Conservation (phyloP, 2,797 vertebrate genomes). For the Aselliscus stoliczkanus region DNA sequence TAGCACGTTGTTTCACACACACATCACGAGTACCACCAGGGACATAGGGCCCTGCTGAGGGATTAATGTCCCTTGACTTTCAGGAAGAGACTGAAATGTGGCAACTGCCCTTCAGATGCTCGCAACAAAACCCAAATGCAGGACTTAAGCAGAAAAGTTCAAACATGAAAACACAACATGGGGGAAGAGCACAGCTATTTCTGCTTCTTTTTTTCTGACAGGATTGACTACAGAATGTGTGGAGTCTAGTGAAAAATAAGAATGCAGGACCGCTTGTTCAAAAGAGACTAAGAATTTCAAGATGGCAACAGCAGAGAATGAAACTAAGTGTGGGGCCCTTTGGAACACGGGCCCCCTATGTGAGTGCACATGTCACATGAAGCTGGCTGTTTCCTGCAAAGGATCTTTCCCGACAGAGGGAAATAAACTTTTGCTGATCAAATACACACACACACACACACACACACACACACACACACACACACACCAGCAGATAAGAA, state of each 20-base stretch:
- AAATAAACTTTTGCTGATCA: background rate
- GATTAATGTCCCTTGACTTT: no score
- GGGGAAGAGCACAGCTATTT: background rate
- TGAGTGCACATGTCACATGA: background rate
- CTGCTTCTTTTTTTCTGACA: background rate
- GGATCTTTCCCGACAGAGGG: background rate
- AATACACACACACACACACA: background rate
- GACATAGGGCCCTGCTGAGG: no score
- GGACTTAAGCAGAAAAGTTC: background rate
- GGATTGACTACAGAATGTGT: background rate
- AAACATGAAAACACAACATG: background rate
- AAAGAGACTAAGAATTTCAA: background rate
- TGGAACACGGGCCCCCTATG: background rate
- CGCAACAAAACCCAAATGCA: background rate
- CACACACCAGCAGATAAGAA: background rate
- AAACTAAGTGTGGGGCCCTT: background rate
- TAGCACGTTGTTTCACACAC: no score
- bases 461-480: background rate
- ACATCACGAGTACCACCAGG: no score
- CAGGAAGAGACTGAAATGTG: no score
- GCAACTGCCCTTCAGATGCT: no score
- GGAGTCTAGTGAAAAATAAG: background rate
- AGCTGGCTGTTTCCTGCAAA: background rate
- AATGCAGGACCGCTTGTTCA: background rate
- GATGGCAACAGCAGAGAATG: background rate